Evolutionary conservation across 2,113 vertebrate genomes (phyloP), one percentile per base, ranked within the genome.

Genomic region (Loxodonta africana): DNA sequence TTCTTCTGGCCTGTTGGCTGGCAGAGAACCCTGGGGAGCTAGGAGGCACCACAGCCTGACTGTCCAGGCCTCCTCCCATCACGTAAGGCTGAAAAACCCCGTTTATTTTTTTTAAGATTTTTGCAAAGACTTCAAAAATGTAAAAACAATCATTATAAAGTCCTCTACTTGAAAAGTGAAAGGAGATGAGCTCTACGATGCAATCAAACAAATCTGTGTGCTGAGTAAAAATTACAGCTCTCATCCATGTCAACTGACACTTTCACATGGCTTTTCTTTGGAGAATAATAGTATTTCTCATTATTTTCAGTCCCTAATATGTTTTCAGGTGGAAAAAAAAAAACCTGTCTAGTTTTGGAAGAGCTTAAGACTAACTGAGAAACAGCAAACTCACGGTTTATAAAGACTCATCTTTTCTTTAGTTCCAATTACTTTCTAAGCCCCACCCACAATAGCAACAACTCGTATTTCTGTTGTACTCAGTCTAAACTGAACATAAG

Each of bases 1-100:
- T 97, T 76, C 96, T 95, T 41, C 62, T 65, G 95, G 95, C 63
- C 92, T 57, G 92, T 11, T 48, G 95, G 96, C 92, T 97, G 97
- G 97, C 96, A 77, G 51, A 18, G 77, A 4, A 85, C 97, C 97
- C 92, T 67, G 93, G 95, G 86, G 89, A 87, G 63, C 94, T 23
- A 44, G 91, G 12, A 48, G 86, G 88, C 41, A 71, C 83, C 33
- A 1, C 18, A 14, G 83, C 60, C n/a, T 83, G 28, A 63, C 60
- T 9, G 57, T 33, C 53, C 65, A 26, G 63, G 4, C 37, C 81
- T 69, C 78, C 28, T 57, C 8, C 80, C 83, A 46, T 48, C 53
- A 69, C 33, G 2, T 37, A 63, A 26, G 44, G 25, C 80, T 57
- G 57, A 84, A 88, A 60, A 60, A 44, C 14, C 60, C 10, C 7